Base-by-base conservation (phyloP, 2,113 vertebrate species). In the Pygoscelis antarcticus region DNA sequence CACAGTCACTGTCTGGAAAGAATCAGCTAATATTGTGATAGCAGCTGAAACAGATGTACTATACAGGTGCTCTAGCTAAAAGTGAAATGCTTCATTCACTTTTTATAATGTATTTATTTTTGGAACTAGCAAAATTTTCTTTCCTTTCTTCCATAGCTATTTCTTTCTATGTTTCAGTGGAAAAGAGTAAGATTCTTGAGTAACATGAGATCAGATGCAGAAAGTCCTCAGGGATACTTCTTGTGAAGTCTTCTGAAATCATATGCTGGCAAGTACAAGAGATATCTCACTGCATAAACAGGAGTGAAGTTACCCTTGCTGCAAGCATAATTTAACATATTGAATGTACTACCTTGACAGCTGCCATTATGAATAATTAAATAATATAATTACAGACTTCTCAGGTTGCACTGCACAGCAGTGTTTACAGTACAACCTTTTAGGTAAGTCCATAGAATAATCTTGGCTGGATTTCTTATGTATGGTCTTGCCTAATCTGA, bases 331-430 rank as follows among this genome's bases (percentile, higher is more conserved):
- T 94, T 95, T 83, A 83, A 68, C 32, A 90, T 93, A 77, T 7
- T 83, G 55, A 88, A 87, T 57, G 38, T 36, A 62, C 38, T 89
- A 46, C 57, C 66, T 68, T 89, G 72, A 78, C 64, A 90, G 55
- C 42, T 92, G 68, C 30, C n/a, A 58, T 81, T 68, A 96, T 90
- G 70, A 94, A 93, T 83, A 87, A 95, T 87, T 89, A 95, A 93
- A 94, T 38, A 71, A 70, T 62, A 46, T 60, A 69, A 94, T 92
- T 87, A 78, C 16, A 68, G 6, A 16, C 30, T 92, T 92, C 46
- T 86, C 76, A 55, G 58, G 27, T 70, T 92, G 26, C 42, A 66
- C 70, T 92, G 19, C 32, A 58, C 57, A 60, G 4, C 8, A 22
- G 26, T 57, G 27, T 16, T 87, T 61, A 58, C 16, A 49, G 23